phyloP scores from a whole-genome alignment of 2,113 vertebrate species.

The Lophochroa leadbeateri region DNA sequence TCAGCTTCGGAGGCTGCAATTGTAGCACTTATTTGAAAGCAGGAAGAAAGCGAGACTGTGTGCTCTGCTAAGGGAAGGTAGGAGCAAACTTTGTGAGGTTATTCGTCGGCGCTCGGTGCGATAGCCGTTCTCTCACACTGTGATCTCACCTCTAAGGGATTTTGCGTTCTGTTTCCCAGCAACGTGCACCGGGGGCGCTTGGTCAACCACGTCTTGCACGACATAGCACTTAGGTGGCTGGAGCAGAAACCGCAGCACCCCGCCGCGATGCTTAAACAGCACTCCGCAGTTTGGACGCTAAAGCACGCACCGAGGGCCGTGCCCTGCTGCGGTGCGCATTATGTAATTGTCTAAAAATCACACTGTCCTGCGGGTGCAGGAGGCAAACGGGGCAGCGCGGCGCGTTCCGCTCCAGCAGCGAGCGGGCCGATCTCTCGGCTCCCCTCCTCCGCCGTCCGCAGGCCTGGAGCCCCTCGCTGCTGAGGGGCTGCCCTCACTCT shows the following conservation, averaged over 20 bases:
- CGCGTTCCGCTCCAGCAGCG: background rate
- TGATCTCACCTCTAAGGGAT: background rate
- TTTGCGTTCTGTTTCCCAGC: conserved; percentile 74
- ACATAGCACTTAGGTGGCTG: background rate
- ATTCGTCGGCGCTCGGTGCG: background rate
- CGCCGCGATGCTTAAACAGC: background rate
- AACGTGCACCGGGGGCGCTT: conserved; percentile 71
- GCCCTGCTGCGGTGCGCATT: background rate
- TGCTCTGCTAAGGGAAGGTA: accelerated
- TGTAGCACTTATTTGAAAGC: background rate
- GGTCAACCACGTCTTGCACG: conserved; percentile 63
- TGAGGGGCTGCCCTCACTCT: background rate
- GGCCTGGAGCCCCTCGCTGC: no score
- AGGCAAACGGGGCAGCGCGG: background rate
- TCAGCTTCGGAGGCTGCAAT: accelerated
- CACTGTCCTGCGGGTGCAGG: background rate
- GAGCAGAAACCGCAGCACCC: background rate
- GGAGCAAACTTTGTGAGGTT: background rate
- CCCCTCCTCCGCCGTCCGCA: no score
- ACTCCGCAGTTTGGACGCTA: accelerated
- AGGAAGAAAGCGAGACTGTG: background rate
- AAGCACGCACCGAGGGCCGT: accelerated
- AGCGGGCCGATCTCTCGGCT: background rate
- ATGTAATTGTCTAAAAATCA: background rate
- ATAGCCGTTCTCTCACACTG: background rate